Percentiles rank a stretch among this genome's conserved stretches.
These are phyloP conservation scores for Ceratina australensis DNA, from an alignment of 1,140 invertebrate genomes.

Conservation along the genomic window DNA sequence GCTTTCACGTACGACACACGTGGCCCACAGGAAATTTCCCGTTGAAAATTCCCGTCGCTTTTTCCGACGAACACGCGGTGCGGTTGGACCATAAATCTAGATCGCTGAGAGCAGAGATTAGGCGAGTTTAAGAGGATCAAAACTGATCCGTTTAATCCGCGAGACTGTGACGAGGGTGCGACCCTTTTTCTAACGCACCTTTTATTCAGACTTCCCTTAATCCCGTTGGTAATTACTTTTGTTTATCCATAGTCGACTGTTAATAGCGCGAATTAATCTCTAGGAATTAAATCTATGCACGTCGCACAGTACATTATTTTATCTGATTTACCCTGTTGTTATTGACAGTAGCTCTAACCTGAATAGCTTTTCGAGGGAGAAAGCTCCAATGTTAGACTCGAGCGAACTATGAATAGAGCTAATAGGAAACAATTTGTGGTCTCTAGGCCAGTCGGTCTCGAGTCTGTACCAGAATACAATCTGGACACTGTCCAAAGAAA, in stretches of 20 bases:
- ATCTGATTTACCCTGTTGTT: not conserved
- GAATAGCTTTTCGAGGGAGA: constrained; percentile 24
- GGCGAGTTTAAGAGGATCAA: constrained; percentile 63
- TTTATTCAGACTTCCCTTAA: not conserved
- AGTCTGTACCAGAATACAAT: constrained; percentile 62
- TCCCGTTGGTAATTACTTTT: not conserved
- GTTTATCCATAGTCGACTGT: not conserved
- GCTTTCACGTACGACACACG: not conserved
- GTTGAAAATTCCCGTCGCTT: constrained; percentile 1
- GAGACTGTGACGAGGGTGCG: constrained; percentile 22
- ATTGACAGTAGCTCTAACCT: not conserved
- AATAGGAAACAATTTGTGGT: constrained; percentile 62
- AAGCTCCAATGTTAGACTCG: constrained; percentile 52
- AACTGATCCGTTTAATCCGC: constrained; percentile 59
- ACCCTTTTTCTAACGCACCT: constrained; percentile 7
- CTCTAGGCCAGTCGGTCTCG: constrained; percentile 63
- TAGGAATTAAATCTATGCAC: too few species aligned
- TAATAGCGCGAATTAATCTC: too few species aligned
- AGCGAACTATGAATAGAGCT: constrained; percentile 65
- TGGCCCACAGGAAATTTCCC: constrained; percentile 10
- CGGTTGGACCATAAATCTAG: constrained; percentile 44
- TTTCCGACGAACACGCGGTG: constrained; percentile 32
- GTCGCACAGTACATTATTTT: not conserved
- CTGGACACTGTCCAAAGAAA: constrained; percentile 45
- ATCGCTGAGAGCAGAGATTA: constrained; percentile 57